Base-by-base conservation (phyloP, 2,888 invertebrate species). In the Ophioninae sp. region DNA sequence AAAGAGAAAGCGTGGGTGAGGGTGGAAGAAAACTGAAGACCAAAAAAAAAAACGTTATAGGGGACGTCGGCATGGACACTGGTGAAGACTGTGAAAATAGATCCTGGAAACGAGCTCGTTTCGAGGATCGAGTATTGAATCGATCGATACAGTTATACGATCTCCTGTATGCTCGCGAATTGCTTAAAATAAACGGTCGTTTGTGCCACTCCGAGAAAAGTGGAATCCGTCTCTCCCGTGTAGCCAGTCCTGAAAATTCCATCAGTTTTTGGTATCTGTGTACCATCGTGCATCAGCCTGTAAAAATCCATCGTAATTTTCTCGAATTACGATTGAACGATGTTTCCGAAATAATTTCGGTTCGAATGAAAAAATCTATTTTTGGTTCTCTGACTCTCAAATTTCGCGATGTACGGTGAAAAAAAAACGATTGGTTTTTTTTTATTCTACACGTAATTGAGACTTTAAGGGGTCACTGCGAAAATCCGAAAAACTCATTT, bases 101-200 rank as follows among this genome's bases (percentile, higher is more conserved):
- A 79, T 79, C 23, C 30, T 61, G 74, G 37, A 58, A 23, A 64
- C 41, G 63, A 74, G 41, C 68, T 82, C 73, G 73, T 73, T 78
- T 78, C 63, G n/a, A 51, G 41, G 59, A 78, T 64, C 73, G 73
- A 78, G 68, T 69, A 61, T 73, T 23, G 67, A 59, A 73, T 30
- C 9, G 58, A 39, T 58, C 58, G 37, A 39, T 61, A 67, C 64
- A 71, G 22, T 41, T 61, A 58, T 9, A 13, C 13, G 30, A 79
- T 20, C 2, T 2, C 9, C 0, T 9, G 8, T 9, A 59, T 20
- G 22, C 0, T 7, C 59, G 59, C 7, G 22, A 7, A 59, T 39
- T 72, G 59, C 37, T 17, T 17, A 58, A 59, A 61, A 72, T 59
- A 10, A 41, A 72, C 9, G 20, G 39, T 61, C 72, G 72, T 72